Evolutionary conservation across 2,797 vertebrate genomes (phyloP), one percentile per base, ranked within the genome.

Genomic region (Galago senegalensis): DNA sequence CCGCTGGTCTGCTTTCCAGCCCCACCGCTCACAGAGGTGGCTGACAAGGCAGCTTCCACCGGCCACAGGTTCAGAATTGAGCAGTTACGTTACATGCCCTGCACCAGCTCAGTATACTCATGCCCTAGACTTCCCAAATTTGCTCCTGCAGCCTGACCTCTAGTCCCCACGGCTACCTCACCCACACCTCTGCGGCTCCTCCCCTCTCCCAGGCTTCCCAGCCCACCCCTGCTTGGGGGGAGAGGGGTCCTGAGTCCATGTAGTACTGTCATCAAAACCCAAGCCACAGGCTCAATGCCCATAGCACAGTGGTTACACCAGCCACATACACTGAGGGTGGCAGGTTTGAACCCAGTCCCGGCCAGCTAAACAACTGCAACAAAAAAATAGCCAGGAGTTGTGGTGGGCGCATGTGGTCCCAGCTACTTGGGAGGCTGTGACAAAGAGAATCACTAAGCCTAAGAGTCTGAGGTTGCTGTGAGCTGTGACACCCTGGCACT

Each of bases 151-250:
- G 17, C 53, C 72, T 60, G 56, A 58, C 34, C 56, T 20, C 69
- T 12, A n/a, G 31, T 53, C n/a, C 53, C 3, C 1, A 14, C 61
- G 20, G 5, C 43, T 29, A 17, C 70, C 67, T 1, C n/a, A 7
- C 27, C 27, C 63, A 7, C 9, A 4, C 14, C n/a, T 20, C 21
- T 13, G n/a, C 3, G 0, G 34, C 43, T 4, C 0, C 2, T 8
- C 16, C 4, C 56, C 13, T 9, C 8, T 34, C 43, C 29, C 3
- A 4, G 61, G 43, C 7, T 12, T n/a, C 72, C 34, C 0, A 3
- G 31, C 61, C 53, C 18, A 17, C 29, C 40, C 67, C n/a, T 0
- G 1, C 18, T 40, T 40, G 40, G 40, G 40, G 40, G 40, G 40
- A 40, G 40, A 5, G 1, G 60, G 1, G 5, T 34, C 75, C 67